These are phyloP conservation scores for Alauda arvensis DNA, from an alignment of 2,797 vertebrate species.

Conservation along the genomic window DNA sequence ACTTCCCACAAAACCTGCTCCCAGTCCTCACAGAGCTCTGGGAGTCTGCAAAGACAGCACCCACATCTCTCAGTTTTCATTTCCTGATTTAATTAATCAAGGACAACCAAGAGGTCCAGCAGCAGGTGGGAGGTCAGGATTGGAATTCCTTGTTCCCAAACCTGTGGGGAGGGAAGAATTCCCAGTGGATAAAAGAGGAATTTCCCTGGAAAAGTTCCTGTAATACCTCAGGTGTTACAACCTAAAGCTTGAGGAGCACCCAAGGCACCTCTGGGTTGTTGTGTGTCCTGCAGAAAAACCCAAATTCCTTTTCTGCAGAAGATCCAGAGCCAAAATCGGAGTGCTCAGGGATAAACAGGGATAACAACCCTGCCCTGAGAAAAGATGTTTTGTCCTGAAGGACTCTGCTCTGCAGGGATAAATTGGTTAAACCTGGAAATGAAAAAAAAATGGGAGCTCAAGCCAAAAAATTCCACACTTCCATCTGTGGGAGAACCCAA, in stretches of 20 bases:
- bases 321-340: background rate
- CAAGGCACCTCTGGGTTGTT: background rate
- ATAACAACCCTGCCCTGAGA: rapidly evolving
- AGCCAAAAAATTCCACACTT: background rate
- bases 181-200: background rate
- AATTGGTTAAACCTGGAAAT: no score
- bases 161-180: background rate
- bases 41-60: no score
- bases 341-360: background rate
- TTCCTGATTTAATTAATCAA: background rate
- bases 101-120: background rate
- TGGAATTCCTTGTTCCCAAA: background rate
- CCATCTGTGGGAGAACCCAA: background rate
- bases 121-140: background rate
- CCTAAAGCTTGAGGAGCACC: background rate
- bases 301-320: background rate
- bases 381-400: background rate
- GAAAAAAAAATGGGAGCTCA: background rate
- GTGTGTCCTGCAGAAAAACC: background rate
- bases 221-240: background rate
- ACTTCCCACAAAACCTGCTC: background rate
- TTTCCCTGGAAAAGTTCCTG: background rate
- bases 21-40: background rate
- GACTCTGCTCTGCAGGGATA: no score
- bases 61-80: rapidly evolving